Evolutionary conservation across 2,888 invertebrate species (phyloP), one percentile per base, ranked within the genome.

Genomic region (Odontocolon sp.): DNA sequence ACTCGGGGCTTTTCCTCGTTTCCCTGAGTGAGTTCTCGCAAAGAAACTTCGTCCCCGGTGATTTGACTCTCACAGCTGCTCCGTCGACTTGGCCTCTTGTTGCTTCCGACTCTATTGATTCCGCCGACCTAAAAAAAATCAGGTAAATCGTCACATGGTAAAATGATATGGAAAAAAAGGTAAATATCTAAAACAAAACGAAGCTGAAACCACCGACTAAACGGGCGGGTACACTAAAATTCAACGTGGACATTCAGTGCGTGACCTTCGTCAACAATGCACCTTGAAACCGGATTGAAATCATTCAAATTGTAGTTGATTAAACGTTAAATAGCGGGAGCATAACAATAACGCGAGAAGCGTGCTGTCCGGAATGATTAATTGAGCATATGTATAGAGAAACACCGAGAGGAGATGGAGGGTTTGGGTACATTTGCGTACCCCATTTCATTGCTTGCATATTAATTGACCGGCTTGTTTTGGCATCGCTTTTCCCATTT

Each of bases 21-120:
- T 74, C 86, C 82, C 18, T 91, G 90, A 78, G 91, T 90, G 42
- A 91, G 87, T 82, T 91, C 91, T 38, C 91, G 88, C 36, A 89
- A 83, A 50, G 89, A 89, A 71, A 88, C 85, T 47, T 87, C 86
- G 78, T 91, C 91, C 8, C 89, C 89, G 23, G 87, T 87, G 71
- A 89, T 88, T 77, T 92, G 92, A 80, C 88, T 90, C 80, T 92
- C 92, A 84, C 91, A 92, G 81, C 92, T 92, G 78, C 91, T 91
- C 2, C 92, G 91, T 70, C 92, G 88, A 80, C 91, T 89, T 14
- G 91, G 88, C 73, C 89, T 89, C 54, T 89, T 87, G 77, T 83
- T 82, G 80, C 89, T 88, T 77, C 87, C 87, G 33, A 86, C 82
- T 78, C 87, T 83, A 77, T 87, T 86, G 73, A 88, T 82, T 66